Evolutionary conservation across 2,888 invertebrate genomes (phyloP), one percentile per base, ranked within the genome.

Genomic region (Eupelmus urozonus): DNA sequence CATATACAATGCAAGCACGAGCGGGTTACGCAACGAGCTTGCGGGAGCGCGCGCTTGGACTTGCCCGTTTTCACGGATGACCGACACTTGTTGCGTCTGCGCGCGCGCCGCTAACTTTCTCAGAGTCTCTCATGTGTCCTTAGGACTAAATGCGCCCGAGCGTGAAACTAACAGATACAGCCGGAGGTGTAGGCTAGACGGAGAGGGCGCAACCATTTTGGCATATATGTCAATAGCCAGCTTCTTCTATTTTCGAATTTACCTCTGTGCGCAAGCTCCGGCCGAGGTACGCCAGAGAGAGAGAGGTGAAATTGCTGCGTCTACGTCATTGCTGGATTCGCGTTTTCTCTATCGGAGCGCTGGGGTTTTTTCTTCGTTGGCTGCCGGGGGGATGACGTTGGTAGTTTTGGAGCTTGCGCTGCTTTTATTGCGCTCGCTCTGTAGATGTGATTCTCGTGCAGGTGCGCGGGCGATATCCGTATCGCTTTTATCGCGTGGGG

Each of bases 11-110:
- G 13, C 45, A 16, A 9, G 16, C 9, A 45, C 45, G 29, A 23
- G 25, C 27, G 40, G 2, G 13, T 27, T 51, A 51, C 18, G 23
- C 29, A 65, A 27, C 2, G n/a, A 53, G 27, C 45, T n/a, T 23
- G 13, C 0, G n/a, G n/a, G 40, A 9, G 66, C 62, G 16, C 42
- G 62, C 62, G 16, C 42, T 62, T 78, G 78, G 70, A 74, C 74
- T 78, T 74, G 49, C 55, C 73, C 70, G 77, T 75, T 78, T 85
- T 85, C 86, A 85, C 81, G 83, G 82, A 67, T 82, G 83, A 82
- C 80, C 71, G 83, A 85, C 85, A 86, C 86, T 86, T 86, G 86
- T 86, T 86, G 86, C 86, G 67, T 76, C 62, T 67, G 62, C 62
- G 70, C 20, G 55, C 82, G 81, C 79, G 78, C 81, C 80, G 13